Base-by-base conservation (phyloP, 2,113 vertebrate genomes). In the Lepisosteus oculatus region DNA sequence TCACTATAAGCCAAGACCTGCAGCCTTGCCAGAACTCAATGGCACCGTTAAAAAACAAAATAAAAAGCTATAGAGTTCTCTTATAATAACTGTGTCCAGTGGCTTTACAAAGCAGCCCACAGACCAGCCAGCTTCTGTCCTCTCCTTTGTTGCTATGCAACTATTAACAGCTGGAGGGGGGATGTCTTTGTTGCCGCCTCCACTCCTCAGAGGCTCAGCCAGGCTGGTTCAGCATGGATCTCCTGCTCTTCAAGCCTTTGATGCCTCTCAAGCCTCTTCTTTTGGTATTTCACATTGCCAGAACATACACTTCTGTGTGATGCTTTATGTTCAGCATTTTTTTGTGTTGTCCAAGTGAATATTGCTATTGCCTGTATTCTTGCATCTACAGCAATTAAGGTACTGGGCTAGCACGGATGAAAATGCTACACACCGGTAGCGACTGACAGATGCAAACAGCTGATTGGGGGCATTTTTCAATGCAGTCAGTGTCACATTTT, bases 101-200 rank as follows among this genome's bases (percentile, higher is more conserved):
- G 86, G 84, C 85, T 85, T 74, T 76, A 77, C 78, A 79, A 81
- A 81, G 74, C 87, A 86, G 80, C 82, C 85, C 81, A 79, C 74
- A 83, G 87, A 83, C 85, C 86, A 80, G 82, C 15, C 64, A 86
- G 85, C 47, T 51, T 9, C 47, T 51, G 47, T 51, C 78, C 67
- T 74, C 79, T 83, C 81, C 41, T 76, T 51, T 87, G 91, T 93
- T 92, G 87, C 91, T 81, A 84, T 80, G 91, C 90, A 91, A 93
- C 91, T 64, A 80, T 85, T 83, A 82, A 80, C 79, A 73, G 84
- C 83, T 76, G 72, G 75, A 72, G 79, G 76, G 79, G 80, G 83
- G 81, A 84, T 67, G 71, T 80, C 80, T 82, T 72, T 71, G 70
- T 71, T 72, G 71, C 80, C 82, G 82, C 84, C 83, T 77, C 87